phyloP scores from a whole-genome alignment of 64 coral and sea anemone species.

The Montipora foliosa region DNA sequence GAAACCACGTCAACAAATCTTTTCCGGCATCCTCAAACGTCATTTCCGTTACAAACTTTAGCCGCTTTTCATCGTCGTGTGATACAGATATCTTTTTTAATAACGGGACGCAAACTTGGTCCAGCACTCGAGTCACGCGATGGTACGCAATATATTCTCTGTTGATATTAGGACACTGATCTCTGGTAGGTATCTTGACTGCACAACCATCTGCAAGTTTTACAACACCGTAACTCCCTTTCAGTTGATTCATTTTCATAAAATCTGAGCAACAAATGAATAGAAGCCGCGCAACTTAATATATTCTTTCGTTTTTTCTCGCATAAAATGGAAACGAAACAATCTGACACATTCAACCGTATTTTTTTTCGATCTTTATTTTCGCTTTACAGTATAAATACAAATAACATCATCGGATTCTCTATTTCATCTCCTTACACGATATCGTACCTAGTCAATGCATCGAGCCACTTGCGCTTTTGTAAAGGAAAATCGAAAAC shows the following conservation, averaged over 20 bases:
- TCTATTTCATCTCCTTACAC: too few species aligned
- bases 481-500: too few species aligned
- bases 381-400: too few species aligned
- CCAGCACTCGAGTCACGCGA: not conserved
- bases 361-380: too few species aligned
- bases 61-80: too few species aligned
- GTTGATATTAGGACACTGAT: not conserved
- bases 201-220: not conserved
- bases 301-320: not conserved
- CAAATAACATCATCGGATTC: too few species aligned
- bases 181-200: not conserved
- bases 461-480: too few species aligned
- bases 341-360: too few species aligned
- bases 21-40: too few species aligned
- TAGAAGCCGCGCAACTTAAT: not conserved
- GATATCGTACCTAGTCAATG: too few species aligned
- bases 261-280: not conserved
- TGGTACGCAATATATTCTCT: not conserved
- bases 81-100: not conserved
- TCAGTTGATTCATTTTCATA: not conserved
- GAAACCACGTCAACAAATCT: not conserved
- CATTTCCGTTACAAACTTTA: not conserved
- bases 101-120: not conserved
- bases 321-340: not conserved
- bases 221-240: not conserved